Percentiles rank a stretch among this genome's conserved stretches.
Evolutionary conservation across 2,888 invertebrate genomes (phyloP).

Genomic region (Conops quadrifasciatus): DNA sequence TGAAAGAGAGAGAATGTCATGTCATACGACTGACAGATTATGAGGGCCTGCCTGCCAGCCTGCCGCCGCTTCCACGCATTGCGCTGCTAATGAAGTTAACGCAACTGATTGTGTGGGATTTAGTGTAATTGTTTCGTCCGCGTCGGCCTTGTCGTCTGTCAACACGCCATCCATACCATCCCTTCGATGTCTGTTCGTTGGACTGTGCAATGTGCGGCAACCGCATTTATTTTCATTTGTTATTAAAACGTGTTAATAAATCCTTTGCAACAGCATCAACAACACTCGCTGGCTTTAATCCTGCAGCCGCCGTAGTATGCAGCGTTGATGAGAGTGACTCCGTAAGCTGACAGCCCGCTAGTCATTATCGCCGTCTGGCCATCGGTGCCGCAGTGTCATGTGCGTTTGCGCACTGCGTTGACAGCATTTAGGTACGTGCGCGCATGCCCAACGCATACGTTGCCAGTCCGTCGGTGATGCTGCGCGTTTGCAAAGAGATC

Average conservation of each 20-base stretch:
- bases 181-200: conserved; percentile 19
- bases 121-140: conserved; percentile 41
- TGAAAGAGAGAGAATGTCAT: conserved; percentile 9
- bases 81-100: conserved; percentile 23
- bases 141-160: conserved; percentile 35
- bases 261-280: conserved; percentile 45
- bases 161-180: neutral
- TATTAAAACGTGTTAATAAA: conserved; percentile 62
- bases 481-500: no score
- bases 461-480: no score
- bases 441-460: no score
- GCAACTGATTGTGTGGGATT: conserved; percentile 41
- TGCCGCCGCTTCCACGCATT: neutral
- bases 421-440: no score
- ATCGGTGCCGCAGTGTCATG: conserved; percentile 9
- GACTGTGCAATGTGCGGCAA: conserved; percentile 53
- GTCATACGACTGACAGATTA: conserved; percentile 44
- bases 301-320: conserved; percentile 52
- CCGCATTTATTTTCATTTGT: conserved; percentile 63
- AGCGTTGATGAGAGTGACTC: conserved; percentile 7
- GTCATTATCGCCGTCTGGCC: conserved; percentile 30
- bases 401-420: conserved; percentile 38
- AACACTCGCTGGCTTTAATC: conserved; percentile 61
- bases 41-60: conserved; percentile 48
- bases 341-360: conserved; percentile 24